Conservation (phyloP, 2,113 vertebrate genomes). For the Cyprinodon variegatus region DNA sequence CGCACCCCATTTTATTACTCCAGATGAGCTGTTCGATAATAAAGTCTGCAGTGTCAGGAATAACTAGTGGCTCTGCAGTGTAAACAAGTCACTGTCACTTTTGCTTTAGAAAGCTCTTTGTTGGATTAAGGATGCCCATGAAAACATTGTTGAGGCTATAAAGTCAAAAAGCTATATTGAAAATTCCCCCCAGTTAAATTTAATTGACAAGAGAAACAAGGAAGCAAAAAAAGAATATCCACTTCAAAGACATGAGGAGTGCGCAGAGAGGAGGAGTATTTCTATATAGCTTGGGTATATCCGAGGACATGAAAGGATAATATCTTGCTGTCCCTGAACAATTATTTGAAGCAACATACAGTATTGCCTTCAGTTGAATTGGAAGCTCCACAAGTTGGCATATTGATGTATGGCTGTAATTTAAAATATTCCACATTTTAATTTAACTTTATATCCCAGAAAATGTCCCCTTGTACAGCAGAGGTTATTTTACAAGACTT, state of each 20-base stretch:
- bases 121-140: conserved; percentile 51
- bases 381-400: not conserved
- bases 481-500: not conserved
- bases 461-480: not conserved
- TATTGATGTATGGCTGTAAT: not conserved
- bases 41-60: conserved; percentile 53
- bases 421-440: not conserved
- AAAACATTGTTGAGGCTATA: conserved; percentile 27
- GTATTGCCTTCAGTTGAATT: not conserved
- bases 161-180: conserved; percentile 28
- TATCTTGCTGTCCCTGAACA: not conserved
- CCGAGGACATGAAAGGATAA: conserved; percentile 17
- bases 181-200: conserved; percentile 44
- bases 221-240: conserved; percentile 1
- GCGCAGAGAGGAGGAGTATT: not conserved
- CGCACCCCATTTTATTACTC: conserved; percentile 37
- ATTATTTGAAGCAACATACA: conserved; percentile 10
- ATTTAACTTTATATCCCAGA: not conserved
- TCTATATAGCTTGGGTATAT: conserved; percentile 5
- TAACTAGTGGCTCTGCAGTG: conserved; percentile 51
- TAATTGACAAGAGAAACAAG: conserved; percentile 27
- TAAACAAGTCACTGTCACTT: conserved; percentile 68
- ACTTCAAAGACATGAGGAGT: conserved; percentile 4
- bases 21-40: conserved; percentile 55
- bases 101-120: conserved; percentile 56